Evolutionary conservation across 1,140 invertebrate genomes (phyloP), one percentile per base, ranked within the genome.

Genomic region (Neoseiulus cucumeris): DNA sequence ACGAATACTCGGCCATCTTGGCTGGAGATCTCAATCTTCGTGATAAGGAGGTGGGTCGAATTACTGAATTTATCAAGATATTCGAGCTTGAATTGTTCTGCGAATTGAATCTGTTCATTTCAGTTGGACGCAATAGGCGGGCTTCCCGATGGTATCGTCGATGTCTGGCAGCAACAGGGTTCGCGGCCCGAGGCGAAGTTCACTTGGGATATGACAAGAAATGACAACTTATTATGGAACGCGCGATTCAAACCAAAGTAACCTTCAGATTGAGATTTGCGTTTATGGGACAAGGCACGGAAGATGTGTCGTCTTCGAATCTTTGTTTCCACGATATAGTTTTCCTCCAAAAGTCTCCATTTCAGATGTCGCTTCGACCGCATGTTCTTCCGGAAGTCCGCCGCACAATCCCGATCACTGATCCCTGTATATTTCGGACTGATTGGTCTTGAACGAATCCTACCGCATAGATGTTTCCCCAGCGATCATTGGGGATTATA

Each of bases 401-500:
- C 64, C 25, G 67, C 70, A 20, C 64, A 66, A n/a, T 44, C 66
- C 14, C 30, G 71, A 0, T 64, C 65, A 25, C 67, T 82, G 0
- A 75, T 75, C 55, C 76, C 76, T 22, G 72, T 74, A 20, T 76
- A 80, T 72, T 83, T 83, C 75, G 80, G 81, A 64, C 73, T 83
- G 2, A 74, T 79, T 66, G 82, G 82, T 20, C 67, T 82, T 18
- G 76, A 83, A 71, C 76, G 79, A 67, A 70, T 82, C 2, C 41
- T 71, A 39, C 75, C 74, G 7, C 79, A 79, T 66, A 76, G 77
- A 64, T 73, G 76, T 45, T 83, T 82, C 72, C 80, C 80, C 7
- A 81, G 79, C 71, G 82, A 83, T 74, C 82, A 83, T 68, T 83
- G 82, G 82, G 82, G 79, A 5, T 72, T 83, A n/a, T 59, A 59